Base-by-base conservation (phyloP, 2,888 invertebrate species). In the Lasius fuliginosus region DNA sequence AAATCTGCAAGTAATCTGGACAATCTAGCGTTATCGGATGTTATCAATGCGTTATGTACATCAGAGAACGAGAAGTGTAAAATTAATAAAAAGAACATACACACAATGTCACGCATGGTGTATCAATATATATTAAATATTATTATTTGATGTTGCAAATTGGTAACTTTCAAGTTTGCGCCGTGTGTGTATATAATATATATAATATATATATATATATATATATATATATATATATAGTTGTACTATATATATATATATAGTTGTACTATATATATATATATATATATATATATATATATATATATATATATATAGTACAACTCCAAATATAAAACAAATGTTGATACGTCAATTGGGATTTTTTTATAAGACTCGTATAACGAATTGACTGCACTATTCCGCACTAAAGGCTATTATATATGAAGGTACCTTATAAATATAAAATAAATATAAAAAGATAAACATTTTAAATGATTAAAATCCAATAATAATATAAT, bases 41-140 rank as follows among this genome's bases (percentile, higher is more conserved):
- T 79, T 79, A 60, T 46, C 58, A 58, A 46, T 71, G 15, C 12
- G 30, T 42, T 49, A 30, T 46, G 27, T 18, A 60, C n/a, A 33
- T 46, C 56, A 36, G 42, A 40, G 33, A 33, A 71, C 9, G 12
- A 79, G 42, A 60, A n/a, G 18, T 58, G 40, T 73, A 74, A 60
- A 62, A 60, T 81, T 36, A 81, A 81, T 81, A 73, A 79, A 77
- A 53, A 68, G 11, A n/a, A 53, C 46, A 74, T 8, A 40, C 58
- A 68, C 18, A 62, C 18, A 64, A 58, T 58, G 12, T 69, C n/a
- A 15, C 9, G 46, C 46, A 60, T 79, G 18, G 58, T 73, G 60
- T 79, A 60, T 79, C 46, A 81, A 62, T 74, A 40, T 73, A 33
- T 46, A 73, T 60, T 60, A 58, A 60, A 79, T 79, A 46, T 58